These are phyloP conservation scores for Melanotaenia boesemani DNA, from an alignment of 2,797 vertebrate species.

Conservation along the genomic window DNA sequence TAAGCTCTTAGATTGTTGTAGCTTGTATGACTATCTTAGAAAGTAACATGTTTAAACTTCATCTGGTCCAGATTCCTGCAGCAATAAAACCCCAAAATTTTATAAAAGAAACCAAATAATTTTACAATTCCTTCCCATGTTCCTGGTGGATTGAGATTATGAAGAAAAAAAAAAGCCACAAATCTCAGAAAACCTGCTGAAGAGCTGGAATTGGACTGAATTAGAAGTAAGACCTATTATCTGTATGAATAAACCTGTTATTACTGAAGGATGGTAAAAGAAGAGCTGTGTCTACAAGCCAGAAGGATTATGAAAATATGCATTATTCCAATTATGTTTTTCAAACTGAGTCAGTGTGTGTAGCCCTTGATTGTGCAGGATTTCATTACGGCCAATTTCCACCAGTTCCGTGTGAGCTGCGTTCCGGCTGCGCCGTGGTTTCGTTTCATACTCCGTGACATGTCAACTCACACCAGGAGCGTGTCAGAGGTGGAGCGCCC, in stretches of 20 bases:
- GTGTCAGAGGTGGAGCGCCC: too few relatives aligned
- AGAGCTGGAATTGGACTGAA: neutral
- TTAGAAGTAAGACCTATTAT: neutral
- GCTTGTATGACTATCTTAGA: neutral
- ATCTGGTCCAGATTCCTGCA: neutral
- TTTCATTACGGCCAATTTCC: too few relatives aligned
- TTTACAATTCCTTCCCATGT: neutral
- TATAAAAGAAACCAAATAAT: neutral
- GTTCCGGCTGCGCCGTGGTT: too few relatives aligned
- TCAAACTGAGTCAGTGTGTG: neutral
- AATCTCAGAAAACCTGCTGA: neutral
- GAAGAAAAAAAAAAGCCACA: neutral
- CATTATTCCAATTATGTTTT: neutral
- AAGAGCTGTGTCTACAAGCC: neutral
- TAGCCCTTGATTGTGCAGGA: constrained; percentile 19
- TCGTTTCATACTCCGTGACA: too few relatives aligned
- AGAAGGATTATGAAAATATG: neutral
- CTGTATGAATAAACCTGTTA: neutral
- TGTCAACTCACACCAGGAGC: too few relatives aligned
- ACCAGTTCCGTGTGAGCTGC: too few relatives aligned
- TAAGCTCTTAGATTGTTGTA: neutral
- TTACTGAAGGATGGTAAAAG: neutral
- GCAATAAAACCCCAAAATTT: neutral
- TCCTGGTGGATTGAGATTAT: neutral
- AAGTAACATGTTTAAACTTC: neutral